Conservation (phyloP, 2,113 vertebrate genomes). For the Heterochromis multidens region DNA sequence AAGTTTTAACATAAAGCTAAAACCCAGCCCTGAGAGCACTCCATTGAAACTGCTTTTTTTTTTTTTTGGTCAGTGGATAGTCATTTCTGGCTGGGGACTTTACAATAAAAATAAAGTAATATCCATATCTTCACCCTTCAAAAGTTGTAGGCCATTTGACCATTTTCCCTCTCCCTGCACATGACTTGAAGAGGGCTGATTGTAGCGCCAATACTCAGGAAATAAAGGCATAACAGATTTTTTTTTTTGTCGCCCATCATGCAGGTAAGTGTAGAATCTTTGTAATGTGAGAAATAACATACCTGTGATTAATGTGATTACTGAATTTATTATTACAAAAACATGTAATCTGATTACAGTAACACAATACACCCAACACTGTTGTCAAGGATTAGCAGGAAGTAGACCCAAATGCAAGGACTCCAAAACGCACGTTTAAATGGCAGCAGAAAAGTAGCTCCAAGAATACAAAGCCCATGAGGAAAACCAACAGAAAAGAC, state of each 20-base stretch:
- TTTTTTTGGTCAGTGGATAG: accelerated
- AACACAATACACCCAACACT: too few relatives aligned
- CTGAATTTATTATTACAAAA: background rate
- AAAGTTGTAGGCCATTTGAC: background rate
- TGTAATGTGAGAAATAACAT: background rate
- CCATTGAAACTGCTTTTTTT: background rate
- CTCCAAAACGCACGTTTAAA: background rate
- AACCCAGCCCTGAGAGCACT: background rate
- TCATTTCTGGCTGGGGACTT: background rate
- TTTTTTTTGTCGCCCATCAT: too few relatives aligned
- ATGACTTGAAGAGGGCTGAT: background rate
- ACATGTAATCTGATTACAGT: background rate
- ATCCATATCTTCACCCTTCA: background rate
- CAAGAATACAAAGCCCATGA: background rate
- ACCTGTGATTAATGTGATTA: background rate
- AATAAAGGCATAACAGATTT: background rate
- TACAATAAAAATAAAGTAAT: background rate
- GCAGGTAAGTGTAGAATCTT: background rate
- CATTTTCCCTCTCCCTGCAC: too few relatives aligned
- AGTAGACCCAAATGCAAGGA: background rate
- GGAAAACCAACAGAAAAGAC: background rate
- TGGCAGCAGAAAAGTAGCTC: background rate
- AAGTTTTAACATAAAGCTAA: background rate
- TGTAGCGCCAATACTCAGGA: background rate
- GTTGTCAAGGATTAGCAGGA: too few relatives aligned